Base-by-base conservation (phyloP, 23 tunicate species). In the Styela plicata region DNA sequence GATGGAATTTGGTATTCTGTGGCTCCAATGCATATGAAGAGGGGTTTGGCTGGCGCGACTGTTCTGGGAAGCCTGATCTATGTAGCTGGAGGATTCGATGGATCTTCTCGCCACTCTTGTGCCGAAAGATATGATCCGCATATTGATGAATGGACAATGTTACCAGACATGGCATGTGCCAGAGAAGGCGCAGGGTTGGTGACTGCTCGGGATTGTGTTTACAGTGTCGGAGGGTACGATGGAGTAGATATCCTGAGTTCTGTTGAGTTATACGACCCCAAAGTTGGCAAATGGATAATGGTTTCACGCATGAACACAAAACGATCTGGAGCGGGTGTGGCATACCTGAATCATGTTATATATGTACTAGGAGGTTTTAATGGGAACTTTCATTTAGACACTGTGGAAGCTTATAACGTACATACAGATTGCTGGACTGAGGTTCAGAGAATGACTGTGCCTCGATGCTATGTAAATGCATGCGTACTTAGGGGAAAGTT, bases 1-100 rank as follows among this genome's bases (percentile, higher is more conserved):
- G 81, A 76, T 36, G 81, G 81, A 24, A 76, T 76, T 0, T 76
- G 81, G 81, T 76, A 76, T 36, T 76, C 81, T 7, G 81, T 76
- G 70, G 44, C 81, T 5, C 81, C 81, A 36, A 76, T 76, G 81
- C 64, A 76, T 27, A 76, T 2, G 66, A 76, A 76, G 22, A 23
- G 81, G 20, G 81, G 81, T 0, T 26, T 76, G 65, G 81, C 81
- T 29, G 81, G 81, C 0, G 81, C 81, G 22, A 76, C 81, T 0
- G 81, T 76, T 34, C 69, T 76, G 0, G 81, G 81, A 1, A 76
- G 36, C 24, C 7, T 76, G 81, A 76, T 76, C 0, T 76, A 76
- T 76, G 81, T 76, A 0, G 81, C 81, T 2, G 81, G 81, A 7
- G 81, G 81, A 0, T 76, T 76, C 25, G 81, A 76, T 52, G 81